Evolutionary conservation across 2,888 invertebrate genomes (phyloP).

Genomic region (Trissonchulus sp.): DNA sequence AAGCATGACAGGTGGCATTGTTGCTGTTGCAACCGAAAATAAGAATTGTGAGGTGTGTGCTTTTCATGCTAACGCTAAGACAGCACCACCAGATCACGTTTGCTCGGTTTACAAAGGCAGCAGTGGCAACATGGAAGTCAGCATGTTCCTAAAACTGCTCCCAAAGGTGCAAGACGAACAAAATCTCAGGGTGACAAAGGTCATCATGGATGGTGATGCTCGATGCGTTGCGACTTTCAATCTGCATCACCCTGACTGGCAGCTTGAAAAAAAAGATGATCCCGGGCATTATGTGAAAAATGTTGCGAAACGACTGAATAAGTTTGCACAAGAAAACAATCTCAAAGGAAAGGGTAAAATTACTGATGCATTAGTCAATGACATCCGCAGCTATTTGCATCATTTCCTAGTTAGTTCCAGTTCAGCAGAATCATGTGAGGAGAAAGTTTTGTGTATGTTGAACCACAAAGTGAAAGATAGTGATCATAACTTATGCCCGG

Average conservation of each 20-base stretch:
- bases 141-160: neutral
- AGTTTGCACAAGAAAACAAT: neutral
- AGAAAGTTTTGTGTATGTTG: neutral
- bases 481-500: neutral
- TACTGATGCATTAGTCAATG: neutral
- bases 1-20: neutral
- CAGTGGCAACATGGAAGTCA: neutral
- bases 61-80: neutral
- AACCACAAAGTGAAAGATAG: neutral
- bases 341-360: neutral
- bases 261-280: neutral
- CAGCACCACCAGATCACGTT: neutral
- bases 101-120: neutral
- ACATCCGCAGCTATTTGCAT: neutral
- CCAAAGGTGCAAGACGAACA: neutral
- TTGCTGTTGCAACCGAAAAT: neutral
- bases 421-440: neutral
- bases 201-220: neutral
- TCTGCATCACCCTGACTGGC: neutral
- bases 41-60: neutral
- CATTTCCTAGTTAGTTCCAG: neutral
- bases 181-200: neutral
- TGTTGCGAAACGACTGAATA: neutral
- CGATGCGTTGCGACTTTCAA: neutral
- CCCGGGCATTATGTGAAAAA: neutral